phyloP scores from a whole-genome alignment of 2,888 invertebrate species.

The Thecophora atra region DNA sequence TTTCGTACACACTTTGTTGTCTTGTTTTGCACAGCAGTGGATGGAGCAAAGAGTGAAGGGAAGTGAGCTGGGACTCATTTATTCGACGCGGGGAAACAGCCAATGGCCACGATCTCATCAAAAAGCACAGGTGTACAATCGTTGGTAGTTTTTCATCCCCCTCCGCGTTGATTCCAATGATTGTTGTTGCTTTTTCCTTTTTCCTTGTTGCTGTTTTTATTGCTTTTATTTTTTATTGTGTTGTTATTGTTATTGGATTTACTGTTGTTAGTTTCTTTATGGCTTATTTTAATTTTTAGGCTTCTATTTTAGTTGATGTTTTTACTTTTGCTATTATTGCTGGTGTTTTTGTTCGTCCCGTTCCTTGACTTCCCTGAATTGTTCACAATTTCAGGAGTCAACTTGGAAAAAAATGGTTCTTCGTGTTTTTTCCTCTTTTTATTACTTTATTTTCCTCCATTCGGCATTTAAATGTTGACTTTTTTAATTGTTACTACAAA shows the following conservation, averaged over 20 bases:
- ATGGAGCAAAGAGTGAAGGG: neutral
- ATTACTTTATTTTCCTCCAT: no score
- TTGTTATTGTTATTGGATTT: constrained; percentile 5
- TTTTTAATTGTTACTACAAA: no score
- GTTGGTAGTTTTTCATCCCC: neutral
- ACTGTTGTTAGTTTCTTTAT: neutral
- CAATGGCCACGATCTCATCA: neutral
- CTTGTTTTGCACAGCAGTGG: neutral
- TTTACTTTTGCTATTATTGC: neutral
- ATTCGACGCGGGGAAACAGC: neutral
- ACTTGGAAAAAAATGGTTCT: no score
- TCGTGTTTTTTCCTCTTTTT: no score
- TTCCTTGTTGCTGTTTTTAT: constrained; percentile 1
- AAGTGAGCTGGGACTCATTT: neutral
- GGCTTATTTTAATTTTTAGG: neutral
- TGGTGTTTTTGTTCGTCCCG: neutral
- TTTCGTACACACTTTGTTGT: constrained; percentile 27
- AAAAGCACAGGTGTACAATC: constrained; percentile 29
- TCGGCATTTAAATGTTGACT: no score
- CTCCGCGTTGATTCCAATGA: neutral
- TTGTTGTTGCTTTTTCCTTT: constrained; percentile 2
- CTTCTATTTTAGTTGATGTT: neutral
- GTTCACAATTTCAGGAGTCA: constrained; percentile 2
- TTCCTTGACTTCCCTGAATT: neutral
- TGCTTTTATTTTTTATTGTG: neutral